Evolutionary conservation across 2,888 invertebrate species (phyloP), one percentile per base, ranked within the genome.

Genomic region (Ischnura elegans): DNA sequence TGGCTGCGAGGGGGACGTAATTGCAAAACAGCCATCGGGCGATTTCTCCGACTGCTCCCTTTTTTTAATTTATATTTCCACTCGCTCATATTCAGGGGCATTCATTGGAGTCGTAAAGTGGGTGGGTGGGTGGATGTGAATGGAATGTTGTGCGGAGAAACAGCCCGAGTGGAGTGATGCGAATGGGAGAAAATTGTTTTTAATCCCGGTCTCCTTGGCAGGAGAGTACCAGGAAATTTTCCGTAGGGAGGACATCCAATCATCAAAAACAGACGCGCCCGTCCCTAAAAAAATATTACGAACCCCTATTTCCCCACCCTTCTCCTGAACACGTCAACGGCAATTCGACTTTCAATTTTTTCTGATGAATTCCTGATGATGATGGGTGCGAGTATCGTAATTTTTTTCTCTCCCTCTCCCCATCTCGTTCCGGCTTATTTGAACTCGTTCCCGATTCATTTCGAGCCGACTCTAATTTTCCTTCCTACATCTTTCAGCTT

Each of bases 271-370:
- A 66, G 19, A 19, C 90, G 55, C n/a, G 66, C n/a, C n/a, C 61
- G 5, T 43, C 43, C 43, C 61, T 61, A 61, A 43, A 90, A n/a
- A n/a, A n/a, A n/a, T n/a, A 90, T 90, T 90, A 43, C 61, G 16
- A 8, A 13, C 13, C 51, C 51, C 51, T 25, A 19, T 55, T 87
- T 21, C 51, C n/a, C 36, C 51, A 3, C 51, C 47, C 47, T 25
- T n/a, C 90, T 61, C 61, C 43, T 19, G 61, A 76, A 36, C 61
- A 46, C 43, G 90, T 90, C 90, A 90, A 55, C 55, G 61, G 61
- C 90, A 90, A 90, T 90, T 90, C 90, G 66, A 43, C 61, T 90
- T 61, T 90, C 90, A 90, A 61, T 90, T 90, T 90, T 61, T 61
- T 42, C 61, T 42, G 90, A 90, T 66, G 90, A 90, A 61, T 43